Conservation (phyloP, 2,113 vertebrate species). For the Sander vitreus region DNA sequence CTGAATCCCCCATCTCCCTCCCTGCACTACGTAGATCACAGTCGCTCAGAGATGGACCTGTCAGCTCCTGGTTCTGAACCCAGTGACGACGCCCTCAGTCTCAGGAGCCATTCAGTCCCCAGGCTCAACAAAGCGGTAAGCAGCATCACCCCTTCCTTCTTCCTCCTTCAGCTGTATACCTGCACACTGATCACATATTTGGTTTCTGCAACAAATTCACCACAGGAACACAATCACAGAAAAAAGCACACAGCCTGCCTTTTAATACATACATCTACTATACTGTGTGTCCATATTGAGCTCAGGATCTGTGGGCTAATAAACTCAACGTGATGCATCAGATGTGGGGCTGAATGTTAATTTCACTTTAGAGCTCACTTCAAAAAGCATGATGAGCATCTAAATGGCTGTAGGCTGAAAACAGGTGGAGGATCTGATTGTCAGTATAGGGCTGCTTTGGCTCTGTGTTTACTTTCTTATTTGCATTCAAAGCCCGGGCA, state of each 20-base stretch:
- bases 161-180: neutral
- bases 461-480: conserved; percentile 34
- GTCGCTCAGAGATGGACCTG: conserved; percentile 92
- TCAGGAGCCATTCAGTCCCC: conserved; percentile 92
- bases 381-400: conserved; percentile 66
- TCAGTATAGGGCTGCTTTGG: conserved; percentile 45
- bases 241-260: neutral
- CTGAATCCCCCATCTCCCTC: neutral
- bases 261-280: neutral
- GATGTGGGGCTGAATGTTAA: conserved; percentile 64
- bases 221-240: neutral
- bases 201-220: conserved; percentile 12
- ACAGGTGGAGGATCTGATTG: conserved; percentile 67
- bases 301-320: conserved; percentile 23
- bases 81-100: conserved; percentile 86
- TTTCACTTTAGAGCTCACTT: conserved; percentile 65
- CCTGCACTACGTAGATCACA: conserved; percentile 84
- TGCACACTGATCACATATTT: conserved; percentile 1
- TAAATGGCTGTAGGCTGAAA: conserved; percentile 60
- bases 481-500: conserved; percentile 35
- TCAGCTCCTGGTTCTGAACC: conserved; percentile 86
- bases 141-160: neutral
- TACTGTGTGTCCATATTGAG: neutral
- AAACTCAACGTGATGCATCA: conserved; percentile 17
- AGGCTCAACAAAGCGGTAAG: conserved; percentile 87